Evolutionary conservation across 2,113 vertebrate genomes (phyloP), one percentile per base, ranked within the genome.

Genomic region (Peromyscus maniculatus): DNA sequence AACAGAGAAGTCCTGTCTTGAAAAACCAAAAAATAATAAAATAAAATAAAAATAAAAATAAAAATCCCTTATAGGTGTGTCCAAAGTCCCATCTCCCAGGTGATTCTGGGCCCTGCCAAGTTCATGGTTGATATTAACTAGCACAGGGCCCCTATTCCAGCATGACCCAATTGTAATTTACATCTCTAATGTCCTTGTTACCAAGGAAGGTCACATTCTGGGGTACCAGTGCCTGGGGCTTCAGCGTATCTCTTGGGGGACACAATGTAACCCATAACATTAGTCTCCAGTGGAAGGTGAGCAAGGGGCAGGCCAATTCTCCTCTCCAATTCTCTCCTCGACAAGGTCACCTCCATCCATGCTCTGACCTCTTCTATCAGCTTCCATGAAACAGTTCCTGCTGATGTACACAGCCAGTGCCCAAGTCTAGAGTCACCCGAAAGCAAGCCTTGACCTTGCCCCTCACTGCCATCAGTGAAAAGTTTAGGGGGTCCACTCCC

Each of bases 351-450:
- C 71, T 91, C 43, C 24, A 49, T 64, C 90, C 36, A 10, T 11
- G 9, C 16, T 64, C 71, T 3, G 24, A 39, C 24, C 39, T 33
- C 33, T 88, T 57, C 75, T 91, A 87, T 66, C 80, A 79, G 15
- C 79, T 19, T 39, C 16, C 21, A 69, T 36, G 52, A 71, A 72
- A 90, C 31, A 72, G 11, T n/a, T 39, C 59, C 49, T 33, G 39
- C 83, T 49, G 16, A 49, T 64, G 17, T 4, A 39, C 75, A 46
- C 5, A 39, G 43, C 39, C 59, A 9, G 71, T 74, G 6, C n/a
- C 64, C 31, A 46, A 0, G 8, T 24, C 39, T n/a, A 3, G 3
- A 33, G 31, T 71, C 36, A 5, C 75, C 31, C 10, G 0, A 39
- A 66, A 89, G 39, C 52, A 69, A 57, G 39, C 11, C 24, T 72